Conservation (phyloP, 2,888 invertebrate genomes). For the Leucophenga montana region DNA sequence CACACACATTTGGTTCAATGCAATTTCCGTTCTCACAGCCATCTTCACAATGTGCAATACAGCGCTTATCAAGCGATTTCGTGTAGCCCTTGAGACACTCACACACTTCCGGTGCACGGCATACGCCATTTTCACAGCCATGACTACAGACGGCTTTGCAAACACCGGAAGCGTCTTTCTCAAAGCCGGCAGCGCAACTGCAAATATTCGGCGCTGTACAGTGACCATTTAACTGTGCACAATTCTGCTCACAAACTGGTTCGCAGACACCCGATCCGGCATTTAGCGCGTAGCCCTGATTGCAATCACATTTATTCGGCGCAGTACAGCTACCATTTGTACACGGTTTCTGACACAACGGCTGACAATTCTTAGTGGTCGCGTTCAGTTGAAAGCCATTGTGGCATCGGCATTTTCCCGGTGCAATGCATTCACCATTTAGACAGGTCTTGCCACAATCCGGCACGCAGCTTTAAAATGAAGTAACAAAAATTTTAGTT, state of each 20-base stretch:
- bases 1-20: conserved; percentile 79
- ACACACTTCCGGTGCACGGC: conserved; percentile 44
- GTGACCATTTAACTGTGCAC: conserved; percentile 34
- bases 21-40: conserved; percentile 74
- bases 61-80: conserved; percentile 35
- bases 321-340: conserved; percentile 69
- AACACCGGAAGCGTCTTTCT: conserved; percentile 11
- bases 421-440: conserved; percentile 63
- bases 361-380: conserved; percentile 53
- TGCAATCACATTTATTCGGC: conserved; percentile 77
- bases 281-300: conserved; percentile 74
- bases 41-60: conserved; percentile 50
- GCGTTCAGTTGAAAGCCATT: conserved; percentile 36
- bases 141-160: conserved; percentile 47
- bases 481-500: neutral
- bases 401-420: conserved; percentile 61
- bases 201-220: conserved; percentile 39
- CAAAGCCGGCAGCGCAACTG: conserved; percentile 33
- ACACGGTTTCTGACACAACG: conserved; percentile 63
- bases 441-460: conserved; percentile 61
- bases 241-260: conserved; percentile 49
- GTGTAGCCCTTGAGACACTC: conserved; percentile 40
- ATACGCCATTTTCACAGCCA: conserved; percentile 51
- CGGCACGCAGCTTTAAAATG: conserved; percentile 53
- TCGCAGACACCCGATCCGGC: conserved; percentile 57